phyloP scores from a whole-genome alignment of 2,113 vertebrate species.

The Pachypanchax playfairii region DNA sequence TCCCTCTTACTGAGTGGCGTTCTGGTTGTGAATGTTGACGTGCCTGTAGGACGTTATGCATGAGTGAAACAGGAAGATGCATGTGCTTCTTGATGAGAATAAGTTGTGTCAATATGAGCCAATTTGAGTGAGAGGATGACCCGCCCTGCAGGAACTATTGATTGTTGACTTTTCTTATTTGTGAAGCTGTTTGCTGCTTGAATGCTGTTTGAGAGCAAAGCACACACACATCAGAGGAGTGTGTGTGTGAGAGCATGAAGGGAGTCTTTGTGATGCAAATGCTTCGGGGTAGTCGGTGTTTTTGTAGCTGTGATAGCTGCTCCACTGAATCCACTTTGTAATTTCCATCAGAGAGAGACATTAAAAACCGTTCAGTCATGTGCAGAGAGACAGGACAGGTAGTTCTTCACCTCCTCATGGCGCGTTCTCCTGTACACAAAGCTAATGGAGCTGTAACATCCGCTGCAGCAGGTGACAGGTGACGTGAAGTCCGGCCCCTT shows the following conservation, averaged over 20 bases:
- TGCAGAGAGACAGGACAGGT: background rate
- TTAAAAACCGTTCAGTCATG: conserved; percentile 8
- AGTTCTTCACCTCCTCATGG: background rate
- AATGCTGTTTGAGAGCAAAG: conserved; percentile 17
- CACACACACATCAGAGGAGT: background rate
- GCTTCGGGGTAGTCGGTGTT: background rate
- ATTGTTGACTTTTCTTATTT: conserved; percentile 58
- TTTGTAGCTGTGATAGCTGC: background rate
- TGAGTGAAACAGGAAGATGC: no score
- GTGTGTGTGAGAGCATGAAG: background rate
- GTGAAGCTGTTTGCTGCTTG: conserved; percentile 34
- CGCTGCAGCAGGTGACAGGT: conserved; percentile 47
- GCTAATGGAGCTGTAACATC: conserved; percentile 48
- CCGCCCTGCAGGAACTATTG: conserved; percentile 57
- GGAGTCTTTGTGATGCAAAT: conserved; percentile 42
- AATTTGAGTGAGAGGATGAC: conserved; percentile 39
- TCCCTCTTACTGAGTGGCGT: background rate
- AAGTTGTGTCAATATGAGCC: conserved; percentile 42
- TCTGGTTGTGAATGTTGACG: background rate
- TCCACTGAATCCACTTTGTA: background rate
- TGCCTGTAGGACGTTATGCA: background rate
- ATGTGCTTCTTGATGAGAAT: conserved; percentile 28
- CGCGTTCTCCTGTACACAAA: conserved; percentile 35
- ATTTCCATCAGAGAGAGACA: conserved; percentile 8
- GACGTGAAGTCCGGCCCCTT: conserved; percentile 48